Percentiles rank a stretch among this genome's conserved stretches.
Conservation (phyloP, 2,113 vertebrate genomes). For the Ovibos moschatus region DNA sequence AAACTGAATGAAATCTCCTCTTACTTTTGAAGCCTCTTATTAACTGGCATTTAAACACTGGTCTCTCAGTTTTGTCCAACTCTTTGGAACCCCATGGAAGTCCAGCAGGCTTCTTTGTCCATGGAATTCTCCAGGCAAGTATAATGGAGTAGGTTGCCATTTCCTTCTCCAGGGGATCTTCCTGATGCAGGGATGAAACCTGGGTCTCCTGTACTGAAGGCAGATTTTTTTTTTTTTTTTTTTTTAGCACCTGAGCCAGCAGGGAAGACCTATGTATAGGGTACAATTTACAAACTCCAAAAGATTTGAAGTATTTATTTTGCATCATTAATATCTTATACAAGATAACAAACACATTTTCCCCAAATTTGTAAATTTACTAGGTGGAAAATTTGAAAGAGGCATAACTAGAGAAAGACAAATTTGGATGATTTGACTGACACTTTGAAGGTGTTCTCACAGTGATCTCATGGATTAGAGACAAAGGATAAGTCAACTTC, state of each 20-base stretch:
- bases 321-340: background rate
- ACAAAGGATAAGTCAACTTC: background rate
- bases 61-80: background rate
- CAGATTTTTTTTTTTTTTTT: background rate
- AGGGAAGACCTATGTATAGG: background rate
- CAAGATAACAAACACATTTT: background rate
- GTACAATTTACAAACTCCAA: background rate
- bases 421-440: background rate
- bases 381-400: background rate
- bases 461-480: background rate
- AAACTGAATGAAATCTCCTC: background rate
- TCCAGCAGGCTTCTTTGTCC: background rate
- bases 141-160: background rate
- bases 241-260: background rate
- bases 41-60: background rate
- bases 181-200: background rate
- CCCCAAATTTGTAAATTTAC: background rate
- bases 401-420: background rate
- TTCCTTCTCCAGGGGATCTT: background rate
- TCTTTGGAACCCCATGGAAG: background rate
- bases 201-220: background rate
- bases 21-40: background rate
- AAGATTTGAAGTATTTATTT: background rate
- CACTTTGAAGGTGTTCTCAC: background rate
- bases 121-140: background rate